Conservation (phyloP, 2,113 vertebrate genomes). For the Hypocryptadius cinnamomeus region DNA sequence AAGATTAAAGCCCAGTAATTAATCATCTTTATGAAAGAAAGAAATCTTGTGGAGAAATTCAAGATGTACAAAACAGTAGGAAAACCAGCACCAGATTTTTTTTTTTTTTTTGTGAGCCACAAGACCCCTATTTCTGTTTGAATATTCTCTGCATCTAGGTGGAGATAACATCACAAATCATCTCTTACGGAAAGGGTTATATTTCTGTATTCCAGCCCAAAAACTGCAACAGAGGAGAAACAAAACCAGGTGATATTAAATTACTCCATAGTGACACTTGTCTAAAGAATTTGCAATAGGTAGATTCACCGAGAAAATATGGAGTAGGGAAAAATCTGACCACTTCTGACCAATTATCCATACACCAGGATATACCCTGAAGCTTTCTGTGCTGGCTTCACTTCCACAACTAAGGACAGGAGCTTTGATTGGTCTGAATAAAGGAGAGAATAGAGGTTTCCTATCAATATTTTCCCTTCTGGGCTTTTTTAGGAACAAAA, state of each 20-base stretch:
- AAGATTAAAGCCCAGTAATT: not conserved
- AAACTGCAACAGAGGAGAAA: not conserved
- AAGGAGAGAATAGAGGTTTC: not conserved
- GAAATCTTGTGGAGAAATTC: not conserved
- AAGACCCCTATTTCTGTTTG: not conserved
- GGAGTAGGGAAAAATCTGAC: not conserved
- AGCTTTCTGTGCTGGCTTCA: not conserved
- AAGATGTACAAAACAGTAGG: not conserved
- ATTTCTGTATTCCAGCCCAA: not conserved
- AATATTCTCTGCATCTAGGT: not conserved
- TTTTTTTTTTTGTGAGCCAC: not conserved
- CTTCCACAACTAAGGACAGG: not conserved
- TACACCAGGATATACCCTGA: not conserved
- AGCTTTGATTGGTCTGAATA: not conserved
- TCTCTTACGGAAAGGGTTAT: not conserved
- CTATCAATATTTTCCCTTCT: not conserved
- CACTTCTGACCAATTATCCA: not conserved
- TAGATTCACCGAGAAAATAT: not conserved
- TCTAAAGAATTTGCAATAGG: not conserved
- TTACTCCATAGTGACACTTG: not conserved
- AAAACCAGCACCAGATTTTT: not conserved
- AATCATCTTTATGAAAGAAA: not conserved
- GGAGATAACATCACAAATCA: not conserved
- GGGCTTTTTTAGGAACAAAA: not conserved
- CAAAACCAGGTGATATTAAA: not conserved